Evolutionary conservation across 1,140 invertebrate genomes (phyloP).

Genomic region (Contarinia nasturtii): DNA sequence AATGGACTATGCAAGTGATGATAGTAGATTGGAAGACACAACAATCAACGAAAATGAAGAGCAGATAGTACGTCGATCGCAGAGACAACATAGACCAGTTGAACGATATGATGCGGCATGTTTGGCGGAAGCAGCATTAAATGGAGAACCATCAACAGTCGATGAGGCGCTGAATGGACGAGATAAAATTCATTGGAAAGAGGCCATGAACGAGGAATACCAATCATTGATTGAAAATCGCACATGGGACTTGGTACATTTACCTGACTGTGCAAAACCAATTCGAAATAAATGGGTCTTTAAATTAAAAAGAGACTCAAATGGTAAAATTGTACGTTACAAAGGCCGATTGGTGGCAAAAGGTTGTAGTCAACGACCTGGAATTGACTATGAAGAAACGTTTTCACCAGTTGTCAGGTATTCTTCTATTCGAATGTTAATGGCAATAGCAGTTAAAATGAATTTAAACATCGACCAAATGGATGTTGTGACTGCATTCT

Average conservation of each 20-base stretch:
- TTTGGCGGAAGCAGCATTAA: neutral
- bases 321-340: constrained; percentile 9
- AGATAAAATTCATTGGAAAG: constrained; percentile 8
- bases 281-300: constrained; percentile 23
- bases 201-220: constrained; percentile 13
- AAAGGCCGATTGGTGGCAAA: constrained; percentile 24
- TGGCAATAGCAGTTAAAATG: constrained; percentile 10
- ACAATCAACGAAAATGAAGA: neutral
- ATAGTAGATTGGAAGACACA: no score
- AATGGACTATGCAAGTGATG: no score
- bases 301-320: constrained; percentile 13
- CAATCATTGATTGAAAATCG: constrained; percentile 13
- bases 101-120: neutral
- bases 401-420: constrained; percentile 15
- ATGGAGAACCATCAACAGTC: neutral
- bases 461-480: constrained; percentile 14
- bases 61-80: neutral
- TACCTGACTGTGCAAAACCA: constrained; percentile 7
- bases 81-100: neutral
- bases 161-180: constrained; percentile 5
- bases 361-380: constrained; percentile 17
- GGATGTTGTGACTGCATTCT: constrained; percentile 19
- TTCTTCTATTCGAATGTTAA: constrained; percentile 12
- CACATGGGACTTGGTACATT: constrained; percentile 12
- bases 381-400: constrained; percentile 18